Conservation (phyloP, 23 tunicate genomes). For the Pegea sp. region DNA sequence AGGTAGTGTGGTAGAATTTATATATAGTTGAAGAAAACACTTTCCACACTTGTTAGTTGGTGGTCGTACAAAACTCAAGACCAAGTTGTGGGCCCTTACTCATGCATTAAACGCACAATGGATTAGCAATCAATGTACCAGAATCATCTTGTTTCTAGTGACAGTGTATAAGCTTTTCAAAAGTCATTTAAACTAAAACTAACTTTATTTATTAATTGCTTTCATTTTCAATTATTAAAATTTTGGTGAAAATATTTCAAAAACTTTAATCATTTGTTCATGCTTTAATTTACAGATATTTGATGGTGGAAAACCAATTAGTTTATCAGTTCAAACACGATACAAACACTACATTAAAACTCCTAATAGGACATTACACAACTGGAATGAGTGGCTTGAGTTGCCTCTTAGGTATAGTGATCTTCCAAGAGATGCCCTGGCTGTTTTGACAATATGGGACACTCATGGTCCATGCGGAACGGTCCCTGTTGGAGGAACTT, state of each 20-base stretch:
- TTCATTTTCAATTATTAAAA: too few relatives aligned
- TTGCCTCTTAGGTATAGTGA: slow-evolving; percentile 84
- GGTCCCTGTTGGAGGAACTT: slow-evolving; percentile 66
- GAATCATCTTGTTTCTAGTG: neutral
- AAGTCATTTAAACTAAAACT: too few relatives aligned
- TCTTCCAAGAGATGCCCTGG: slow-evolving; percentile 50
- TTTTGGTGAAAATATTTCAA: too few relatives aligned
- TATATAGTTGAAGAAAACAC: too few relatives aligned
- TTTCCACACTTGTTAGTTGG: too few relatives aligned
- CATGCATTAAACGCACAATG: too few relatives aligned
- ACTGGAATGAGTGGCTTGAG: slow-evolving; percentile 95
- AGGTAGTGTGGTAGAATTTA: too few relatives aligned
- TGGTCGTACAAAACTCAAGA: too few relatives aligned
- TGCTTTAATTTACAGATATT: slow-evolving; percentile 67
- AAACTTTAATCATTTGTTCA: too few relatives aligned
- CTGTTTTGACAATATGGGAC: slow-evolving; percentile 64
- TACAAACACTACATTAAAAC: slow-evolving; percentile 24
- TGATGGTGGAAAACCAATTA: slow-evolving; percentile 51
- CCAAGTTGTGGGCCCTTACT: too few relatives aligned
- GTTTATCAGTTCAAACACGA: slow-evolving; percentile 58
- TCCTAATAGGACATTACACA: slow-evolving; percentile 39
- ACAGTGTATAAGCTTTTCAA: neutral
- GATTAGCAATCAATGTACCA: too few relatives aligned
- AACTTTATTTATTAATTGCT: too few relatives aligned
- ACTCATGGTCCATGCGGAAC: slow-evolving; percentile 61